phyloP scores from a whole-genome alignment of 2,113 vertebrate genomes.

The Pedetes capensis region DNA sequence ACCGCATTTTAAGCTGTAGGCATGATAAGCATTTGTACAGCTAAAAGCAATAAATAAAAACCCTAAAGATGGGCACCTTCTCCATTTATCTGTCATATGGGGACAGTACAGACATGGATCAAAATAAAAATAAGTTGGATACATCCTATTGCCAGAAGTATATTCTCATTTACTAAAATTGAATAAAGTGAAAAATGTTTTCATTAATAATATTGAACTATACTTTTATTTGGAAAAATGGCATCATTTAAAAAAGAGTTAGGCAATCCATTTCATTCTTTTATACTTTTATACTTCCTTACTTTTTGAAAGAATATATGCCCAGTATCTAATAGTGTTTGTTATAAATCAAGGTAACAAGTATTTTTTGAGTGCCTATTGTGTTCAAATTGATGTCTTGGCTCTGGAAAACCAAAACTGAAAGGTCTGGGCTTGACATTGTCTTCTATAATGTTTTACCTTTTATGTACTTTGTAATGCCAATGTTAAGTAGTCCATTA shows the following conservation, averaged over 20 bases:
- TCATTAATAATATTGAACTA: background rate
- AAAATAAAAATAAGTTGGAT: constrained; percentile 22
- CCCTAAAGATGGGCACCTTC: background rate
- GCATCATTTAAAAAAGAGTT: background rate
- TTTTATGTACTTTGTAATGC: background rate
- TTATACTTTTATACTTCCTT: background rate
- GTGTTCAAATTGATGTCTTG: background rate
- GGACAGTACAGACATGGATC: background rate
- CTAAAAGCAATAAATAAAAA: background rate
- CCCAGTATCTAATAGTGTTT: background rate
- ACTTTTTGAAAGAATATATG: background rate
- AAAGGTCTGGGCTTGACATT: background rate
- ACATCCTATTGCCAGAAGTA: background rate
- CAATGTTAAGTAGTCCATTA: background rate
- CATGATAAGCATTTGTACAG: background rate
- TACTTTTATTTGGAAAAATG: constrained; percentile 13
- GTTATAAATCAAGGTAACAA: background rate
- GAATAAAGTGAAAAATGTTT: constrained; percentile 4
- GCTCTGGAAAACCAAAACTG: background rate
- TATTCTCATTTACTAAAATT: constrained; percentile 42
- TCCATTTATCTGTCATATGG: constrained; percentile 4
- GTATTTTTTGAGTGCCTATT: background rate
- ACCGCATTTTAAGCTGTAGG: background rate
- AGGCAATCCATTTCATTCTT: background rate
- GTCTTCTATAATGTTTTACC: background rate